Evolutionary conservation across 2,888 invertebrate species (phyloP), one percentile per base, ranked within the genome.

Genomic region (Rhagonycha fulva): DNA sequence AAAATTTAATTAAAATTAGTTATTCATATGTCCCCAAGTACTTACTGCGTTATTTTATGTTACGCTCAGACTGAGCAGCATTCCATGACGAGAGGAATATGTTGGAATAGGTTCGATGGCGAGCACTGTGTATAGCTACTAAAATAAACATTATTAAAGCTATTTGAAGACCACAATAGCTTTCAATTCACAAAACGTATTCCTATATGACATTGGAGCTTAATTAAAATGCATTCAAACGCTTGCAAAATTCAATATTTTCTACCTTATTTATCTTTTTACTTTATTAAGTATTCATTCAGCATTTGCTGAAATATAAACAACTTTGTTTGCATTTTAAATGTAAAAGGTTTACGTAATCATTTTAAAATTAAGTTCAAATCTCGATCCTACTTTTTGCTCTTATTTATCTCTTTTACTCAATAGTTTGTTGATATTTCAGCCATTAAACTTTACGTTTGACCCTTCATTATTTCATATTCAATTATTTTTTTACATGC

Each of bases 141-240:
- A 67, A 72, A 72, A 72, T 72, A 72, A 66, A 72, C 63, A 72
- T 66, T 72, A 60, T 72, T 72, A 66, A 72, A 72, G 71, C 71
- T 26, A 72, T 72, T 72, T 66, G 23, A 24, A 23, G 47, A 60
- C 72, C 72, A 28, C 72, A 72, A 72, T 68, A 62, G 68, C 72
- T 23, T 68, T 62, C 68, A 62, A 68, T 68, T 68, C 30, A 26
- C 5, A 28, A 62, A 28, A 32, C 62, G 72, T 72, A 28, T 60
- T 72, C 26, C 67, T 62, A 26, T 72, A 14, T 68, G 68, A 68
- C 68, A 63, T 72, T 68, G 24, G 11, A 62, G 68, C 72, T 68
- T 72, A 72, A 72, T 72, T 72, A 72, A 72, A 72, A 72, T 72
- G 68, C 72, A 72, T 68, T 68, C 62, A 61, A 68, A 72, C 30